A percentile compares a stretch with the other conserved stretches of the same genome.
Conservation (phyloP, 1,140 invertebrate species). For the Eufriesea mexicana region DNA sequence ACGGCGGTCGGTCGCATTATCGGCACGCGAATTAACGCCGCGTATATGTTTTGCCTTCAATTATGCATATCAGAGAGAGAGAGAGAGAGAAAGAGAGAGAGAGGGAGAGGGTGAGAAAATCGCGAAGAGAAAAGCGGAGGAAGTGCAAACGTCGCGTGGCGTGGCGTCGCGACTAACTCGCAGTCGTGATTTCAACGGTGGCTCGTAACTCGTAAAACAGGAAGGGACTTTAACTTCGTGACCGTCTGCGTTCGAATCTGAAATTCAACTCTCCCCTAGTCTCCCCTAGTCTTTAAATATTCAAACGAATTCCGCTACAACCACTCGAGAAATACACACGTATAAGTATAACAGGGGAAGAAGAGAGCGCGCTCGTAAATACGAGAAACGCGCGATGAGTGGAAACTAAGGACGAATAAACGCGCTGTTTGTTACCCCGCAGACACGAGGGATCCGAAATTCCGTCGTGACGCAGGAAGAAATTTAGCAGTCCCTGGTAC, state of each 20-base stretch:
- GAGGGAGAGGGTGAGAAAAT: too few relatives aligned
- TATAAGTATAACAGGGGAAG: not conserved
- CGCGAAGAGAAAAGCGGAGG: not conserved
- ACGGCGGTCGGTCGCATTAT: not conserved
- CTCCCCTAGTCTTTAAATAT: conserved; percentile 41
- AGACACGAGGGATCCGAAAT: not conserved
- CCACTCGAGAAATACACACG: conserved; percentile 14
- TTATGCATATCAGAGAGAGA: conserved; percentile 10
- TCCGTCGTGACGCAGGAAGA: too few relatives aligned
- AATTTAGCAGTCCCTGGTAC: too few relatives aligned
- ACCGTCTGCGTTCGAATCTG: conserved; percentile 8
- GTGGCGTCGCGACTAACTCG: too few relatives aligned
- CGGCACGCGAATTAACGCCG: conserved; percentile 15
- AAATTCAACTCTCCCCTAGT: conserved; percentile 43
- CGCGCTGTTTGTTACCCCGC: not conserved
- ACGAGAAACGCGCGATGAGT: not conserved
- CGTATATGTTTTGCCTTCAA: conserved; percentile 14
- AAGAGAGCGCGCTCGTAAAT: not conserved
- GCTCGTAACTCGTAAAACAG: conserved; percentile 4
- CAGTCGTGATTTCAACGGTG: not conserved
- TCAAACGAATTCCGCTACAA: conserved; percentile 30
- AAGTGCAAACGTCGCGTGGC: too few relatives aligned
- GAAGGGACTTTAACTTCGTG: conserved; percentile 1
- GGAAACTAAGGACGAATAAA: too few relatives aligned
- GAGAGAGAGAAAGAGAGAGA: too few relatives aligned